phyloP scores from a whole-genome alignment of 2,888 invertebrate species.

The Agrilus mali region DNA sequence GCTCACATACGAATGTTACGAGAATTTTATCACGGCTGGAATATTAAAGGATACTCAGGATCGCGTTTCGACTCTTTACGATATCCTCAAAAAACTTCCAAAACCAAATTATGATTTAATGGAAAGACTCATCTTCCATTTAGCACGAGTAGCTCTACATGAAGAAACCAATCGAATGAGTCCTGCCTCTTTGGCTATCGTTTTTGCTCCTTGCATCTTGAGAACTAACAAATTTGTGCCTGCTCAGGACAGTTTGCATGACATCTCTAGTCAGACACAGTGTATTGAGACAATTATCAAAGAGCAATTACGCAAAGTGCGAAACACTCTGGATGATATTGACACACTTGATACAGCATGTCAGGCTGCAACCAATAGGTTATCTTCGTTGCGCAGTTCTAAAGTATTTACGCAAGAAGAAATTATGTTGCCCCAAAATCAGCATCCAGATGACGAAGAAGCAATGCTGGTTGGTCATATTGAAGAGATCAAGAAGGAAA shows the following conservation, averaged over 20 bases:
- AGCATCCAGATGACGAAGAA: conserved; percentile 51
- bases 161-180: conserved; percentile 88
- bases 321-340: conserved; percentile 76
- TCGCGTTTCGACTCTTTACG: conserved; percentile 70
- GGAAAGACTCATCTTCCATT: conserved; percentile 84
- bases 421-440: conserved; percentile 27
- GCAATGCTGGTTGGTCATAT: conserved; percentile 65
- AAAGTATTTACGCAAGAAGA: conserved; percentile 55
- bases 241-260: conserved; percentile 83
- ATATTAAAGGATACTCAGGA: conserved; percentile 73
- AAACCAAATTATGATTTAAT: conserved; percentile 81
- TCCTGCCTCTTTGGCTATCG: conserved; percentile 79
- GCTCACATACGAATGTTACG: conserved; percentile 85
- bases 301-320: conserved; percentile 75
- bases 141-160: conserved; percentile 76
- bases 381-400: conserved; percentile 63
- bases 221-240: conserved; percentile 77
- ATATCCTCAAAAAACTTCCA: conserved; percentile 79
- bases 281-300: conserved; percentile 84
- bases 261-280: conserved; percentile 79
- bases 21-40: conserved; percentile 84
- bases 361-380: conserved; percentile 68
- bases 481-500: conserved; percentile 70
- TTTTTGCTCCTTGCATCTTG: conserved; percentile 89
- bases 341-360: conserved; percentile 80